Percentiles rank a stretch among this genome's conserved stretches.
These are phyloP conservation scores for Sebastiscus albofasciatus DNA, from an alignment of 2,797 vertebrate species.

Conservation along the genomic window DNA sequence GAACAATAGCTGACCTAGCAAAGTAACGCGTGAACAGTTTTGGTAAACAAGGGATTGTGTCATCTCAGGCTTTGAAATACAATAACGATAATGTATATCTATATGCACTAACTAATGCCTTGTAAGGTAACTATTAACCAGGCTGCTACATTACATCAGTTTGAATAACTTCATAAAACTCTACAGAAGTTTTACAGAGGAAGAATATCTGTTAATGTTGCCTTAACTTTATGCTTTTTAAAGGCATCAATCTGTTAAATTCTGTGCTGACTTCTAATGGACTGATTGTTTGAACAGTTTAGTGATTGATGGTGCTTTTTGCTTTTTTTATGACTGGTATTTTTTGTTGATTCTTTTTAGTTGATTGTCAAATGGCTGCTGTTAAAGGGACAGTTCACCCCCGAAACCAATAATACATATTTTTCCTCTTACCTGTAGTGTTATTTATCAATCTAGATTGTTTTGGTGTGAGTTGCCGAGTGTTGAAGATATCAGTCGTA, in stretches of 20 bases:
- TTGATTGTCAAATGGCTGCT: not conserved
- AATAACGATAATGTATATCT: not conserved
- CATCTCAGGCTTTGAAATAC: not conserved
- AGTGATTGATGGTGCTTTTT: not conserved
- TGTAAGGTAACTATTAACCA: not conserved
- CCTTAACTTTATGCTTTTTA: not conserved
- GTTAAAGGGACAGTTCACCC: too few species aligned
- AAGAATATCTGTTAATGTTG: not conserved
- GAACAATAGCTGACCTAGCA: not conserved
- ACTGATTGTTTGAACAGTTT: not conserved
- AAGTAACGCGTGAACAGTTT: not conserved
- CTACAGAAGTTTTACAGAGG: conserved; percentile 1
- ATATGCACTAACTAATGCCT: not conserved
- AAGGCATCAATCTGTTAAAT: not conserved
- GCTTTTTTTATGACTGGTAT: not conserved
- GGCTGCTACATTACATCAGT: not conserved
- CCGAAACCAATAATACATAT: too few species aligned
- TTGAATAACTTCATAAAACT: not conserved
- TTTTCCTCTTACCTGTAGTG: too few species aligned
- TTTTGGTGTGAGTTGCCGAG: too few species aligned
- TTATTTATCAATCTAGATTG: too few species aligned
- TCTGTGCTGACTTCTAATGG: not conserved
- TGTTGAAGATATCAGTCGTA: too few species aligned
- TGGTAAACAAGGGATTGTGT: conserved; percentile 19
- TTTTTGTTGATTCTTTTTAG: not conserved